Evolutionary conservation across 2,113 vertebrate species (phyloP).

Genomic region (Dermatemys mawii): DNA sequence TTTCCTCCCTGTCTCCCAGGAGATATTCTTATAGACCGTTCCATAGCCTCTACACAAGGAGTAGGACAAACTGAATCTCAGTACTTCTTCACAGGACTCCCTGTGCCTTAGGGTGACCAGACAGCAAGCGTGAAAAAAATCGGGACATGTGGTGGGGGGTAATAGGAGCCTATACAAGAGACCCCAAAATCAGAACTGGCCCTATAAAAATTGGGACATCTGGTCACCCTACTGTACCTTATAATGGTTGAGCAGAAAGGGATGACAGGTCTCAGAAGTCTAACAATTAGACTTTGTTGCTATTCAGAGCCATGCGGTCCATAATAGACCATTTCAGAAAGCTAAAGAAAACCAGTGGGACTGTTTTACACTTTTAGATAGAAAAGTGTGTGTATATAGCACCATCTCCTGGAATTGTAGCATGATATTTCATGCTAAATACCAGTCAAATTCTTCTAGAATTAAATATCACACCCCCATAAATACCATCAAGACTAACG

Average conservation of each 20-base stretch:
- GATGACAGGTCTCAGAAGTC: not conserved
- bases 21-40: not conserved
- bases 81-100: accelerated
- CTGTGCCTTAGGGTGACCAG: not conserved
- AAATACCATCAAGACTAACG: not conserved
- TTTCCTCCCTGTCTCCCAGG: not conserved
- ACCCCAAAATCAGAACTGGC: too few species aligned
- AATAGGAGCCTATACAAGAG: too few species aligned
- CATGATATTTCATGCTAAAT: not conserved
- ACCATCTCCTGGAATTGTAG: slow-evolving; percentile 50
- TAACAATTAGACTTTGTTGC: not conserved
- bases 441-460: not conserved
- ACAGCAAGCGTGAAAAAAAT: too few species aligned
- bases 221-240: too few species aligned
- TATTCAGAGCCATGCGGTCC: not conserved
- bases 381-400: slow-evolving; percentile 13
- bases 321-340: not conserved
- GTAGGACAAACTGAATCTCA: not conserved
- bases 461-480: not conserved
- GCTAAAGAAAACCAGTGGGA: not conserved
- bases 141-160: too few species aligned
- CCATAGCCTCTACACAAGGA: not conserved
- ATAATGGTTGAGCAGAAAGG: not conserved
- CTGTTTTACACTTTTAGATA: not conserved
- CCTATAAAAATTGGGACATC: too few species aligned